Evolutionary conservation across 2,888 invertebrate genomes (phyloP).

Genomic region (Caenorhabditis macrosperma): DNA sequence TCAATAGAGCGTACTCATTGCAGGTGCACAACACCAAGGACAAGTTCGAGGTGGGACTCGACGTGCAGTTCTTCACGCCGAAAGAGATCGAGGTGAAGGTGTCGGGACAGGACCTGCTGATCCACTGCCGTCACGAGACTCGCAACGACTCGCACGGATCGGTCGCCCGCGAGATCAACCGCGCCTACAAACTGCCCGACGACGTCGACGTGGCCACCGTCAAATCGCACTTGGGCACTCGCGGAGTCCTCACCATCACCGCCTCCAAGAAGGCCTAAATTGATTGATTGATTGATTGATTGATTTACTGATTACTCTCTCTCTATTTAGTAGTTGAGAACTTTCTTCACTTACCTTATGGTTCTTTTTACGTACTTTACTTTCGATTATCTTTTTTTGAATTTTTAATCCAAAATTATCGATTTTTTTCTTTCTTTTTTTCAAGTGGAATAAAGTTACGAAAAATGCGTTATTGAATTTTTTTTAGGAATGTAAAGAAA

Average conservation of each 20-base stretch:
- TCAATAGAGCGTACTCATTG: too few relatives aligned
- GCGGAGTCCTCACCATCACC: conserved; percentile 78
- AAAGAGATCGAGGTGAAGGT: conserved; percentile 78
- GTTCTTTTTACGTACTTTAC: too few relatives aligned
- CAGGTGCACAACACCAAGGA: conserved; percentile 74
- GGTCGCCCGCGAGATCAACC: conserved; percentile 76
- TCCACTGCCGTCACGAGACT: conserved; percentile 78
- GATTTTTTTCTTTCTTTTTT: too few relatives aligned
- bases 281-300: neutral
- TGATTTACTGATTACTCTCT: neutral
- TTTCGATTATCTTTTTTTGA: neutral
- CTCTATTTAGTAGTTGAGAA: neutral
- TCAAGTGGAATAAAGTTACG: too few relatives aligned
- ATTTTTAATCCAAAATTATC: too few relatives aligned
- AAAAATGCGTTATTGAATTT: too few relatives aligned
- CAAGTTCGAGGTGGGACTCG: conserved; percentile 75
- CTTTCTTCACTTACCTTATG: too few relatives aligned
- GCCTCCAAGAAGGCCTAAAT: conserved; percentile 73
- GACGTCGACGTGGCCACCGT: conserved; percentile 76
- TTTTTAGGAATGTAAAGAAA: too few relatives aligned
- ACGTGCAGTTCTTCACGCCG: conserved; percentile 74
- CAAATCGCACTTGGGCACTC: conserved; percentile 75
- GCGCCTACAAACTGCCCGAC: conserved; percentile 76
- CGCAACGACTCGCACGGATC: conserved; percentile 75
- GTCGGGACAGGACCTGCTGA: conserved; percentile 75